Percentiles rank a stretch among this genome's conserved stretches.
Evolutionary conservation across 2,888 invertebrate genomes (phyloP).

Genomic region (Cerceris rybyensis): DNA sequence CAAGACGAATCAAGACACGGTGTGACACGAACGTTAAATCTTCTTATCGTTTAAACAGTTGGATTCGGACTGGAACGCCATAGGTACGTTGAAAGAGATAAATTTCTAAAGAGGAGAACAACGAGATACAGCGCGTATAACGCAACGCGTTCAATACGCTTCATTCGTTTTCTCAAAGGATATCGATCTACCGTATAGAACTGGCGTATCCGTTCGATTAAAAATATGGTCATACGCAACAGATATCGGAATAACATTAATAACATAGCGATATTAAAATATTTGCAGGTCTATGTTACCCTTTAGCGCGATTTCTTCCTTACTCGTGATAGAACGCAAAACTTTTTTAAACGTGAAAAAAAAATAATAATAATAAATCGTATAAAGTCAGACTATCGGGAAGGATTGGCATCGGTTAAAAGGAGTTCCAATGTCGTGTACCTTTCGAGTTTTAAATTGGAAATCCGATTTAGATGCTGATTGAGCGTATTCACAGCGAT

Average conservation of each 20-base stretch:
- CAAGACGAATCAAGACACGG: not conserved
- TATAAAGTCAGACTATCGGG: slow-evolving; percentile 74
- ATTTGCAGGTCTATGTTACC: slow-evolving; percentile 44
- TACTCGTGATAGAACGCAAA: slow-evolving; percentile 32
- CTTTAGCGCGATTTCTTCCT: slow-evolving; percentile 43
- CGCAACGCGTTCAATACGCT: not conserved
- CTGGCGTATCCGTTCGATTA: slow-evolving; percentile 53
- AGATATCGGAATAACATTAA: slow-evolving; percentile 49
- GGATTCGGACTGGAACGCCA: no score
- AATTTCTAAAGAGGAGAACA: no score
- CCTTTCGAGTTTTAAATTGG: slow-evolving; percentile 71
- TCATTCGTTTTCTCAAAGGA: not conserved
- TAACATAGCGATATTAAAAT: slow-evolving; percentile 60
- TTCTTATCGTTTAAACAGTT: no score
- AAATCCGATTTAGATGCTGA: slow-evolving; percentile 75
- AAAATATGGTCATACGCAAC: slow-evolving; percentile 54
- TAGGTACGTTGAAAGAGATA: no score
- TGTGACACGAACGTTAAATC: no score
- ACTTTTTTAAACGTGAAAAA: not conserved
- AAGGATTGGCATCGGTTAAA: slow-evolving; percentile 77
- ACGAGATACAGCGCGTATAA: not conserved
- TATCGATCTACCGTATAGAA: slow-evolving; percentile 59
- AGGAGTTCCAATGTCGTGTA: slow-evolving; percentile 74
- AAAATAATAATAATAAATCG: slow-evolving; percentile 23
- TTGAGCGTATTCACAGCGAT: slow-evolving; percentile 74